These are phyloP conservation scores for Otocyon megalotis DNA, from an alignment of 2,113 vertebrate genomes.

Conservation along the genomic window DNA sequence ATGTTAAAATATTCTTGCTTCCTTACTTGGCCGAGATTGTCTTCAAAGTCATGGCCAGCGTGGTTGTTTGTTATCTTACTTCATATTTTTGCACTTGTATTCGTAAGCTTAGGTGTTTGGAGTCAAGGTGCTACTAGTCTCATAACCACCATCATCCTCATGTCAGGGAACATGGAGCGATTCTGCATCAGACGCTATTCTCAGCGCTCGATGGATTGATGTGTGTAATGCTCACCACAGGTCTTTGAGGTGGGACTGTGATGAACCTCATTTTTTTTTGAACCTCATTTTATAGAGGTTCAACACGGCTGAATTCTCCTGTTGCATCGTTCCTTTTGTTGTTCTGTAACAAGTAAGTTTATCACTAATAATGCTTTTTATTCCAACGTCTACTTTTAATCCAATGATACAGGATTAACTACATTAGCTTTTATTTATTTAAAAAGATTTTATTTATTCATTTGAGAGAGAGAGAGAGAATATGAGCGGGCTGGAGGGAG, in stretches of 20 bases:
- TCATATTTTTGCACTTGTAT: neutral
- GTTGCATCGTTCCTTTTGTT: neutral
- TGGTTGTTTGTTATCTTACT: neutral
- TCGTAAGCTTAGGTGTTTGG: neutral
- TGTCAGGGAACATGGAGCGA: neutral
- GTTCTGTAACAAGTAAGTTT: constrained; percentile 1
- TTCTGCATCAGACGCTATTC: neutral
- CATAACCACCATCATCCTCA: neutral
- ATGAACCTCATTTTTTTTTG: neutral
- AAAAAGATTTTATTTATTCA: too few species aligned
- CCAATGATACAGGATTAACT: neutral
- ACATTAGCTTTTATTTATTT: neutral
- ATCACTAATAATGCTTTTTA: neutral
- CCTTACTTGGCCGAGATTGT: neutral
- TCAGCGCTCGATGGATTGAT: neutral
- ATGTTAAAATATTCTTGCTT: neutral
- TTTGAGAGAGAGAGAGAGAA: too few species aligned
- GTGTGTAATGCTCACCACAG: neutral
- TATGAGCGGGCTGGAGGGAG: too few species aligned
- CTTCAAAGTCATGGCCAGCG: neutral
- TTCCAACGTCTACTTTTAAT: neutral
- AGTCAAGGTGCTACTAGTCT: neutral
- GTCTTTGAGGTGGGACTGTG: neutral
- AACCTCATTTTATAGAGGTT: neutral
- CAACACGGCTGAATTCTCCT: neutral